Conservation (phyloP, 2,113 vertebrate genomes). For the Micronycteris hirsuta region DNA sequence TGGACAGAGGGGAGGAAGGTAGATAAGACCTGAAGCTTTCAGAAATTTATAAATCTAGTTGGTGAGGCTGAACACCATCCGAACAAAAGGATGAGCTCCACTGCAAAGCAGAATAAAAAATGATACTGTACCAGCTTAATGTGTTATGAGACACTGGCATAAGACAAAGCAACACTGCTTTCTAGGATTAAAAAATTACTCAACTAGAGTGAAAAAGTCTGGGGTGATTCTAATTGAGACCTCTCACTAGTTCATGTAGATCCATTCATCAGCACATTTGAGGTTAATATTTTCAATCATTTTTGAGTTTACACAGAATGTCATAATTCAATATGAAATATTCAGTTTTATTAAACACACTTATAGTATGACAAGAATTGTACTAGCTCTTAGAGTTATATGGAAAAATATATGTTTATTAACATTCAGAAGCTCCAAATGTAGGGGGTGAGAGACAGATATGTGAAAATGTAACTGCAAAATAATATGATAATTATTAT, state of each 20-base stretch:
- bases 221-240: conserved; percentile 10
- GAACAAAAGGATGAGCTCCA: conserved; percentile 32
- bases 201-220: neutral
- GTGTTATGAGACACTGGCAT: neutral
- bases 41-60: conserved; percentile 8
- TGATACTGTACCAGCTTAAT: neutral
- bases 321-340: conserved; percentile 10
- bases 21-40: neutral
- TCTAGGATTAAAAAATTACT: conserved; percentile 28
- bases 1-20: neutral
- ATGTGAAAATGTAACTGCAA: neutral
- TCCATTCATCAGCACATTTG: neutral
- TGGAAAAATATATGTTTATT: neutral
- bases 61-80: neutral
- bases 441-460: neutral
- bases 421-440: neutral
- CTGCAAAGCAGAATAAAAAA: conserved; percentile 34
- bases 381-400: neutral
- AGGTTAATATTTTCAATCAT: conserved; percentile 13
- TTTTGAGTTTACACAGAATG: conserved; percentile 22
- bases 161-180: conserved; percentile 25
- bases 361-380: neutral
- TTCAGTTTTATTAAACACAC: neutral
- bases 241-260: neutral
- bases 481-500: neutral